A percentile compares a stretch with the other conserved stretches of the same genome.
phyloP scores from a whole-genome alignment of 2,888 invertebrate species.

The Eurytoma californica region DNA sequence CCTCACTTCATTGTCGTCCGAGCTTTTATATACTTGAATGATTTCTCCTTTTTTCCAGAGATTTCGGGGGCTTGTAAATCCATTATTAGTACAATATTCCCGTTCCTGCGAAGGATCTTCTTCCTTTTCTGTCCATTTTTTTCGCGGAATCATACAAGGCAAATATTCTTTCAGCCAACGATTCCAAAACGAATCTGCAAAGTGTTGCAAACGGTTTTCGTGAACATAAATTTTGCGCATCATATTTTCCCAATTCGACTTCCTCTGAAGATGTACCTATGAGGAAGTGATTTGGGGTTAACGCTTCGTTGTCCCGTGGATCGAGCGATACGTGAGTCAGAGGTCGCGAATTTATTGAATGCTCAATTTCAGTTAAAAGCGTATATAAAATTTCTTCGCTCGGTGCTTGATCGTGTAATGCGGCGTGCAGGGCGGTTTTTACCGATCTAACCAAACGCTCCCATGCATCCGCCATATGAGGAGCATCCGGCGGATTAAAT shows the following conservation, averaged over 20 bases:
- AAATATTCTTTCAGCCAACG: not conserved
- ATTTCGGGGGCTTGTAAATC: not conserved
- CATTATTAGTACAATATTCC: not conserved
- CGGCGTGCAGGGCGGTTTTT: not conserved
- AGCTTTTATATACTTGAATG: not conserved
- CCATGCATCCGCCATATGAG: constrained; percentile 43
- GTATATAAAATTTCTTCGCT: constrained; percentile 34
- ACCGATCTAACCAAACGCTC: constrained; percentile 35
- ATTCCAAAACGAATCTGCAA: too few species aligned
- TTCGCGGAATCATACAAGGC: not conserved
- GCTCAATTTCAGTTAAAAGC: constrained; percentile 31
- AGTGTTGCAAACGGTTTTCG: too few species aligned
- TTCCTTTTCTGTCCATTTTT: not conserved
- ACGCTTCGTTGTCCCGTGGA: constrained; percentile 3
- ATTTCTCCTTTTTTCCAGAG: not conserved
- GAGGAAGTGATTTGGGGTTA: not conserved
- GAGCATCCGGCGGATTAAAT: constrained; percentile 43
- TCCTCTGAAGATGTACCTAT: not conserved
- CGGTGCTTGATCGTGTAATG: constrained; percentile 2
- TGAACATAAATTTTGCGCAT: not conserved
- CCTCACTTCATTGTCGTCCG: not conserved
- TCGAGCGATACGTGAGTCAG: constrained; percentile 32
- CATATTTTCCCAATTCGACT: not conserved
- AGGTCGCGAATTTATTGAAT: constrained; percentile 26
- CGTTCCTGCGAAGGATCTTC: not conserved